phyloP scores from a whole-genome alignment of 2,797 vertebrate genomes.

The Menidia menidia region DNA sequence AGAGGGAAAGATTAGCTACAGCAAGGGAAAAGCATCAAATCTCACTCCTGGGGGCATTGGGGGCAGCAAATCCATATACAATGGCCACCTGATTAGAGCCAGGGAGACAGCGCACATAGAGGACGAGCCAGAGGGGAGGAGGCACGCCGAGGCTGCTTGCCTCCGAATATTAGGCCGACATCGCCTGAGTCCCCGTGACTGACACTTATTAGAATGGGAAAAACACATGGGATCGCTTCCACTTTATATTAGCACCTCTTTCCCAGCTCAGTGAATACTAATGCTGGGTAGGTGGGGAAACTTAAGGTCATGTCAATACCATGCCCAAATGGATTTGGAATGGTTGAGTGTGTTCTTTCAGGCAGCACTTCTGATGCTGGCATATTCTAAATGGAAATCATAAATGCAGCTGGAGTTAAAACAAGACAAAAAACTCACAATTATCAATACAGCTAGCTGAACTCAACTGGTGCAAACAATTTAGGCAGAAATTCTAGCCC shows the following conservation, averaged over 20 bases:
- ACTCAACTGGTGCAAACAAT: conserved; percentile 8
- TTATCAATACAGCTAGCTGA: conserved; percentile 10
- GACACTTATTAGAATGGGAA: conserved; percentile 52
- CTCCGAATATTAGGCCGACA: conserved; percentile 36
- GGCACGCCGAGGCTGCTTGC: conserved; percentile 19
- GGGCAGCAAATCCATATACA: conserved; percentile 77
- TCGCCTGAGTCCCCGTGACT: conserved; percentile 34
- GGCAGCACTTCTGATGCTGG: conserved; percentile 29
- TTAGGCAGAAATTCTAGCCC: conserved; percentile 1
- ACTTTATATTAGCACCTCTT: conserved; percentile 46
- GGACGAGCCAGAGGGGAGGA: conserved; percentile 28
- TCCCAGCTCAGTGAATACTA: conserved; percentile 41
- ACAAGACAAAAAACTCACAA: conserved; percentile 13
- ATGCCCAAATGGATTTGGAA: conserved; percentile 44
- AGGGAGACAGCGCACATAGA: conserved; percentile 51
- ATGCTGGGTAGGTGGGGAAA: conserved; percentile 37
- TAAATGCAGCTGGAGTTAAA: conserved; percentile 8
- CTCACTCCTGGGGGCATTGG: conserved; percentile 66
- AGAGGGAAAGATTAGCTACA: conserved; percentile 68
- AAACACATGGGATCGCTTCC: conserved; percentile 36
- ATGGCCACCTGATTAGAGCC: conserved; percentile 71
- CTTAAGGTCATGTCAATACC: conserved; percentile 45
- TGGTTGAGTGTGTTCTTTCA: conserved; percentile 27
- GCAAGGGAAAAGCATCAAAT: conserved; percentile 66
- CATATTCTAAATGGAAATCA: conserved; percentile 40